These are phyloP conservation scores for Gadus chalcogrammus DNA, from an alignment of 2,113 vertebrate species.

Conservation along the genomic window DNA sequence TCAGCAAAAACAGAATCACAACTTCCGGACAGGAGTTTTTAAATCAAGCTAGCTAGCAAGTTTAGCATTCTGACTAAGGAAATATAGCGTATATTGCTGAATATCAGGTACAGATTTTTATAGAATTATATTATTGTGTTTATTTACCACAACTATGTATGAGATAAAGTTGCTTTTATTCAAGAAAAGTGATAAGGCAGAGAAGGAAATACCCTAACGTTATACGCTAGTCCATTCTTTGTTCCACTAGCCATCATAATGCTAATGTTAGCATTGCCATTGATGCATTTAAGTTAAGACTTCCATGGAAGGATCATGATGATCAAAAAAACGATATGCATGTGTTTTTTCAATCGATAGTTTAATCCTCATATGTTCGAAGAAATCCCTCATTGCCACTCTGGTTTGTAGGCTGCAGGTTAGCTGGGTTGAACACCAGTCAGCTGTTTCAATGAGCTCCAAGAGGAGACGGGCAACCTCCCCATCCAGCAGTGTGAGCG, in stretches of 20 bases:
- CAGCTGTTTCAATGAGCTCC: conserved; percentile 75
- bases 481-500: conserved; percentile 92
- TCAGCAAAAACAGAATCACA: conserved; percentile 25
- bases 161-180: neutral
- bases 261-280: conserved; percentile 19
- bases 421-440: conserved; percentile 32
- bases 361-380: too few species aligned
- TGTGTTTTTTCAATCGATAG: too few species aligned
- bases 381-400: too few species aligned
- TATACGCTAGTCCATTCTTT: conserved; percentile 42
- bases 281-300: neutral
- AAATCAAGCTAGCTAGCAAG: conserved; percentile 50
- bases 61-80: conserved; percentile 56
- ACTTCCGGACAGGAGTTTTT: conserved; percentile 63
- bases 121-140: neutral
- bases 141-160: accelerated
- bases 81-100: conserved; percentile 35
- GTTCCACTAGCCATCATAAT: conserved; percentile 43
- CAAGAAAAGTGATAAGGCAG: neutral
- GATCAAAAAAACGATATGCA: too few species aligned
- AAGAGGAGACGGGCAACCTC: conserved; percentile 96
- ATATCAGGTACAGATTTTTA: conserved; percentile 31
- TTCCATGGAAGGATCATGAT: neutral
- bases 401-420: conserved; percentile 32
- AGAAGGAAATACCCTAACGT: conserved; percentile 43